Evolutionary conservation across 2,113 vertebrate genomes (phyloP), one percentile per base, ranked within the genome.

Genomic region (Nansenia antarctica): DNA sequence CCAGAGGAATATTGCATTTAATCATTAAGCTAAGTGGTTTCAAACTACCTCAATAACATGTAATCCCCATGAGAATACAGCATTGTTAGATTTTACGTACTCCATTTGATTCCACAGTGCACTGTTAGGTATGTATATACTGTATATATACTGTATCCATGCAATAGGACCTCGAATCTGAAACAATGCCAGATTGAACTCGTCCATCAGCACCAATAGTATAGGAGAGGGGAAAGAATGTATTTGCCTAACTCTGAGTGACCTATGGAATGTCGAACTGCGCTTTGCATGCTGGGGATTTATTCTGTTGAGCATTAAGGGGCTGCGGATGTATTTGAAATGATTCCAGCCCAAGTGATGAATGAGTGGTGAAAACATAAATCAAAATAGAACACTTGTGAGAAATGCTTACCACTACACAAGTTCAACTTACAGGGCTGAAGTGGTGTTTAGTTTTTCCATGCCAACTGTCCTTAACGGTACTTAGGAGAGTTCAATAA

Each of bases 171-270:
- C 24, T 66, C 11, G 65, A 6, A 35, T 66, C 61, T 70, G 59
- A 70, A 77, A 26, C 32, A 1, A 24, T 22, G 72, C 69, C 78
- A 85, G 58, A 74, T 59, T 70, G 52, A 78, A 75, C 69, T 72
- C 65, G 72, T 79, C 66, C 39, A 67, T 82, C 75, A 76, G 57
- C 30, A 52, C 24, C 12, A 31, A 72, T 55, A 66, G 78, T 39
- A 52, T 54, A 69, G 34, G 52, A 22, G 54, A 5, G 11, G 3
- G 1, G 54, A 76, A 54, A 62, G 45, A 80, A 80, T 65, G 57
- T 22, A 65, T 66, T 61, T 65, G 64, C 39, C 55, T 62, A 57
- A 76, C 60, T 73, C 31, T 31, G 27, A 57, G 45, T 58, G 75
- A 65, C 59, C 55, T 65, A 49, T 70, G 62, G 47, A 66, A 63